Conservation (phyloP, 1,140 invertebrate species). For the Drosophila ercepeae region DNA sequence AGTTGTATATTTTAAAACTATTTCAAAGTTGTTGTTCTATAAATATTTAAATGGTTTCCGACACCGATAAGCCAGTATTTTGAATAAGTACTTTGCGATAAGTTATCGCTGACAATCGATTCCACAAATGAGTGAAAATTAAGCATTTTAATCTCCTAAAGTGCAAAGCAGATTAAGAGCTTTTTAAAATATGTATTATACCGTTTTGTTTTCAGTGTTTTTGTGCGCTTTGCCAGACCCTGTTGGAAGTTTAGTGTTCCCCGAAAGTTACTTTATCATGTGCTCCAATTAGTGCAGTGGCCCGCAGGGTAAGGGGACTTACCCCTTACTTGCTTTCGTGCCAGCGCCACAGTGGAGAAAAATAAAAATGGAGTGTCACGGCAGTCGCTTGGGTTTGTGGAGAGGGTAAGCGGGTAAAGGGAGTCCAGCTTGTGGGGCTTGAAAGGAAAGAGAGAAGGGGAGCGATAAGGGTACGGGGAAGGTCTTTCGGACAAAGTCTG, state of each 20-base stretch:
- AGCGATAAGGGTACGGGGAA: constrained; percentile 7
- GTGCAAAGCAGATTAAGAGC: background rate
- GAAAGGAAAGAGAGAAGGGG: constrained; percentile 1
- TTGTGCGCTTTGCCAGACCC: constrained; percentile 38
- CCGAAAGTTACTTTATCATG: constrained; percentile 79
- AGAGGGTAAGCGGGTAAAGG: background rate
- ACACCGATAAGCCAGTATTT: no score
- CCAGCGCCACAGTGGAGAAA: constrained; percentile 53
- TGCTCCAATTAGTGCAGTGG: constrained; percentile 72
- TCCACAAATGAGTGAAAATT: no score
- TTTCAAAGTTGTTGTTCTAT: no score
- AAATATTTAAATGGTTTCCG: no score
- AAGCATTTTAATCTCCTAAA: no score
- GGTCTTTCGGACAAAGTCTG: constrained; percentile 54
- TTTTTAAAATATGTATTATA: background rate
- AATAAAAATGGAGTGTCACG: constrained; percentile 82
- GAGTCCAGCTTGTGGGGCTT: background rate
- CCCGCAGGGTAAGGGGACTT: background rate
- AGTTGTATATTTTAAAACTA: no score
- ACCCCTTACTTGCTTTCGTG: constrained; percentile 65
- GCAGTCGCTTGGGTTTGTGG: constrained; percentile 37
- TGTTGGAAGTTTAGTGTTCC: constrained; percentile 37
- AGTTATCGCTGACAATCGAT: no score
- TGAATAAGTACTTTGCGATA: no score
- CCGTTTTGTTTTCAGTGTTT: background rate